Evolutionary conservation across 2,888 invertebrate species (phyloP), one percentile per base, ranked within the genome.

Genomic region (Tholera decimalis): DNA sequence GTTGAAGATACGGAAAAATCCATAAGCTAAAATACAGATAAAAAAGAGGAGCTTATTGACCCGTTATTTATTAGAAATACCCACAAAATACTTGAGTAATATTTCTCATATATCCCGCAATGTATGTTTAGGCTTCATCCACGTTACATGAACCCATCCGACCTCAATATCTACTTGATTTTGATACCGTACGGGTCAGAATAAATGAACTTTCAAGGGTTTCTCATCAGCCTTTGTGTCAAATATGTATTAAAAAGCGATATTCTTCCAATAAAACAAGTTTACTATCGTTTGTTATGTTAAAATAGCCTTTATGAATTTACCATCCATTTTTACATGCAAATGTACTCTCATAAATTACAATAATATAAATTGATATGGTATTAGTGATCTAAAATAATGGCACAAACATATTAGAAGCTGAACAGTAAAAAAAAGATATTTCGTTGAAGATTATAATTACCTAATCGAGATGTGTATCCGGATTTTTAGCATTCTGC

Each of bases 161-260:
- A 76, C 79, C 79, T 76, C 72, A 64, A 73, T 80, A 80, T 74
- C 72, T 73, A 80, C 79, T 83, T 85, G 83, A 85, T 87, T 86
- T 82, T 83, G 85, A 86, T 85, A 86, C 77, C 57, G 77, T 58
- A n/a, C 62, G 80, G 77, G 66, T 77, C 73, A 63, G 30, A 58
- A 65, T 74, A 73, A 60, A 65, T 67, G 65, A 83, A 82, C 68
- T 83, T 82, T 83, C 75, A 74, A 79, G 75, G 83, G 73, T 64
- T 59, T 47, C 58, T 72, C 72, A 54, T 58, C 61, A 76, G 46
- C 50, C 53, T 63, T 67, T 61, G 65, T 50, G 60, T 66, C 65
- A 76, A 77, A 66, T 79, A 77, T 72, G 44, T 71, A 74, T 56
- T 46, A 61, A 49, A 78, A 60, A 63, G 65, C 61, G 35, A 44